These are phyloP conservation scores for Anthonomus grandis DNA, from an alignment of 1,140 invertebrate genomes.

Conservation along the genomic window DNA sequence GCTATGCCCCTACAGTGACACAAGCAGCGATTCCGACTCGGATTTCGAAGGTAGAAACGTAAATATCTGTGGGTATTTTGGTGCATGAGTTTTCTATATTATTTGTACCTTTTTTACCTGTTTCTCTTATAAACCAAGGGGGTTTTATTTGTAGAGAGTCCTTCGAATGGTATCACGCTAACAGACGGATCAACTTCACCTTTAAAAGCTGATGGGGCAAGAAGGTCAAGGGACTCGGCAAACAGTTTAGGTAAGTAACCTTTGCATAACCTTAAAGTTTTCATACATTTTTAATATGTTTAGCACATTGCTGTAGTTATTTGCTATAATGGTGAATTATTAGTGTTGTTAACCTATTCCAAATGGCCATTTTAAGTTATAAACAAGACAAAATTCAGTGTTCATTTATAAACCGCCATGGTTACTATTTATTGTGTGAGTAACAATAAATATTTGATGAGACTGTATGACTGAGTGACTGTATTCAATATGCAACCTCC, in stretches of 20 bases:
- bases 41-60: conserved; percentile 11
- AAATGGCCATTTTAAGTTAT: neutral
- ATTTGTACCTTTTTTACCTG: too few species aligned
- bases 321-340: neutral
- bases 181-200: conserved; percentile 44
- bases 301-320: too few species aligned
- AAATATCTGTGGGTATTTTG: too few species aligned
- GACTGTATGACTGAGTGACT: too few species aligned
- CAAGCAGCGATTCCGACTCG: conserved; percentile 43
- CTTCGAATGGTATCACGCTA: conserved; percentile 42
- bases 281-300: neutral
- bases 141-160: conserved; percentile 40
- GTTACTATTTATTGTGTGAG: too few species aligned
- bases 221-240: conserved; percentile 55
- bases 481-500: too few species aligned
- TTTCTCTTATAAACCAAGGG: neutral
- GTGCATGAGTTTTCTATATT: too few species aligned
- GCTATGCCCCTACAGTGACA: conserved; percentile 47
- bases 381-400: too few species aligned
- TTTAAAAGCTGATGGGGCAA: conserved; percentile 49
- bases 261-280: neutral
- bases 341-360: neutral
- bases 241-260: conserved; percentile 49
- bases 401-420: too few species aligned
- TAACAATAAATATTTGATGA: too few species aligned